A percentile compares a stretch with the other conserved stretches of the same genome.
Conservation (phyloP, 2,113 vertebrate species). For the Motacilla tschutschensis region DNA sequence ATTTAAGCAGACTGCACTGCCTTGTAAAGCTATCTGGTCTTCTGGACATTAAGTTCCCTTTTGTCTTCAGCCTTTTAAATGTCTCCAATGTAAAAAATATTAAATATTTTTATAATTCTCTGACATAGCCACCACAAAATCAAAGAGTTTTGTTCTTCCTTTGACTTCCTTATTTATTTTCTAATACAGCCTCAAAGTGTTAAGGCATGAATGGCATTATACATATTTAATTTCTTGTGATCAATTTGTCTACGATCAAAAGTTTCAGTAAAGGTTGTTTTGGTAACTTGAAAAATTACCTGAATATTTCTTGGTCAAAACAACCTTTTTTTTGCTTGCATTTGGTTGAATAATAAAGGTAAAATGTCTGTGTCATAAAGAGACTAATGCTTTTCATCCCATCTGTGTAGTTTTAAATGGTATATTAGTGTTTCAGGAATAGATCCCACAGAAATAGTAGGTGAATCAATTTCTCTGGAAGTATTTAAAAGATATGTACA, state of each 20-base stretch:
- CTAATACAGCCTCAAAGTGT: neutral
- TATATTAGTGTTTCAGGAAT: neutral
- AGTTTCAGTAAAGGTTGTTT: neutral
- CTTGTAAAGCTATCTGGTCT: neutral
- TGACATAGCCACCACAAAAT: neutral
- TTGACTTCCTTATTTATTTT: neutral
- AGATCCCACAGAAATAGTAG: neutral
- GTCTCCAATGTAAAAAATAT: neutral
- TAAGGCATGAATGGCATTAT: neutral
- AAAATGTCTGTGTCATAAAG: neutral
- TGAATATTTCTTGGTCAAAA: neutral
- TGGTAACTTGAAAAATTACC: neutral
- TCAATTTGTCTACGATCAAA: neutral
- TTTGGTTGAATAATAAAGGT: neutral
- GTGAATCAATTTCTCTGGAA: neutral
- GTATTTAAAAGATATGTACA: neutral
- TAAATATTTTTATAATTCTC: neutral
- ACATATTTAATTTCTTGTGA: neutral
- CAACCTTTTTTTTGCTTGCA: neutral
- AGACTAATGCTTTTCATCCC: neutral
- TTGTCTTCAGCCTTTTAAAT: neutral
- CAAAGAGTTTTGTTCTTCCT: neutral
- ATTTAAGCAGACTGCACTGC: neutral
- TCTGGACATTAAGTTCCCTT: neutral
- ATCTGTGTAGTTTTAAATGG: neutral